phyloP scores from a whole-genome alignment of 2,797 vertebrate species.

The Oreochromis mossambicus region DNA sequence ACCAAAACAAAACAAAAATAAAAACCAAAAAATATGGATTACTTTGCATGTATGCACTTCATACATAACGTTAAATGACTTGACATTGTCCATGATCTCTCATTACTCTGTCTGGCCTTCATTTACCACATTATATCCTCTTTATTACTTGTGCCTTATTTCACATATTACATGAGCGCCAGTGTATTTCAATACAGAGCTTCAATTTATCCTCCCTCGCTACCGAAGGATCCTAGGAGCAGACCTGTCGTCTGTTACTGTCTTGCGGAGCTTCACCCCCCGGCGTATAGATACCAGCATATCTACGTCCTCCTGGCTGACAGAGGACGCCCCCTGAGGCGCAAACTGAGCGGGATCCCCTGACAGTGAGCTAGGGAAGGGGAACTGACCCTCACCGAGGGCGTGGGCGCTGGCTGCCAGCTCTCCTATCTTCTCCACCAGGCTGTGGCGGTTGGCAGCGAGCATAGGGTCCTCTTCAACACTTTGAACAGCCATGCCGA shows the following conservation, averaged over 20 bases:
- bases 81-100: constrained; percentile 25
- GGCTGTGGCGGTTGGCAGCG: constrained; percentile 94
- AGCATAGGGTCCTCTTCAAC: constrained; percentile 85
- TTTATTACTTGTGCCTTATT: constrained; percentile 44
- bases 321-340: constrained; percentile 24
- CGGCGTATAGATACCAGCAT: constrained; percentile 94
- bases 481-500: constrained; percentile 29
- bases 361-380: constrained; percentile 75
- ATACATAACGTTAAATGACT: constrained; percentile 56
- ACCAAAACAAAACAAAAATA: constrained; percentile 32
- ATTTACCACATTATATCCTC: constrained; percentile 16
- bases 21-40: constrained; percentile 50
- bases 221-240: constrained; percentile 90
- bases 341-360: constrained; percentile 12
- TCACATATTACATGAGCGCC: constrained; percentile 52
- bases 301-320: constrained; percentile 78
- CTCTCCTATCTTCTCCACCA: constrained; percentile 97
- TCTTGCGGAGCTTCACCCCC: constrained; percentile 90
- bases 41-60: constrained; percentile 58
- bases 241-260: constrained; percentile 91
- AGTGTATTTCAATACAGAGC: constrained; percentile 41
- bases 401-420: constrained; percentile 91
- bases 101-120: constrained; percentile 43
- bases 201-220: constrained; percentile 45
- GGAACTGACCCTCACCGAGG: constrained; percentile 91